These are phyloP conservation scores for Saccopteryx bilineata DNA, from an alignment of 2,113 vertebrate species.

Conservation along the genomic window DNA sequence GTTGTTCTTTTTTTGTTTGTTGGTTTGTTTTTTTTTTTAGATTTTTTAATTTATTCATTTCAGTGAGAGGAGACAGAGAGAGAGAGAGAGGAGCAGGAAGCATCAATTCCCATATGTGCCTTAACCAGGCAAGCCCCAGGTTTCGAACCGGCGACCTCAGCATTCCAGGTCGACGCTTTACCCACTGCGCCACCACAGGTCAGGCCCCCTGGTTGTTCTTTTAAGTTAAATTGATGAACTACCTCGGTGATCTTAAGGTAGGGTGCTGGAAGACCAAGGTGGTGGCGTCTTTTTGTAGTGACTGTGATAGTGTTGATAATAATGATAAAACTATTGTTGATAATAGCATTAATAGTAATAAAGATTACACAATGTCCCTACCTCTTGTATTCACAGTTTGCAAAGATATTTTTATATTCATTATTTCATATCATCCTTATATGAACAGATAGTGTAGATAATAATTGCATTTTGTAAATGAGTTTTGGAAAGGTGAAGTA, in stretches of 20 bases:
- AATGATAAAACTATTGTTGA: neutral
- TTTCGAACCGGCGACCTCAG: no score
- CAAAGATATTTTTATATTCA: constrained; percentile 6
- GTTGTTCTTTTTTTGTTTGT: neutral
- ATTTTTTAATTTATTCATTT: no score
- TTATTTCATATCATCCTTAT: neutral
- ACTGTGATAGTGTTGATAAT: neutral
- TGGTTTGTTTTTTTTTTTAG: neutral
- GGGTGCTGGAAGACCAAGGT: neutral
- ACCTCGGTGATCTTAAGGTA: neutral
- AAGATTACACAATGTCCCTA: neutral
- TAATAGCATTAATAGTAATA: neutral
- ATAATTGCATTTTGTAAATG: neutral
- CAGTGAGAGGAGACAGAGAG: no score
- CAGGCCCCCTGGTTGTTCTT: constrained; percentile 19
- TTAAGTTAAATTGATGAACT: neutral
- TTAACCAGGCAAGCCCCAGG: no score
- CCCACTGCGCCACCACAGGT: no score
- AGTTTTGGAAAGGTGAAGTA: neutral
- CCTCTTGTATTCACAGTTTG: neutral
- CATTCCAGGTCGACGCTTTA: no score
- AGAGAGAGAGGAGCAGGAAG: no score
- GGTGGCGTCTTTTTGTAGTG: neutral
- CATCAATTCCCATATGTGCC: no score
- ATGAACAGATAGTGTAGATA: neutral